These are phyloP conservation scores for Noctilio leporinus DNA, from an alignment of 2,113 vertebrate species.

Conservation along the genomic window DNA sequence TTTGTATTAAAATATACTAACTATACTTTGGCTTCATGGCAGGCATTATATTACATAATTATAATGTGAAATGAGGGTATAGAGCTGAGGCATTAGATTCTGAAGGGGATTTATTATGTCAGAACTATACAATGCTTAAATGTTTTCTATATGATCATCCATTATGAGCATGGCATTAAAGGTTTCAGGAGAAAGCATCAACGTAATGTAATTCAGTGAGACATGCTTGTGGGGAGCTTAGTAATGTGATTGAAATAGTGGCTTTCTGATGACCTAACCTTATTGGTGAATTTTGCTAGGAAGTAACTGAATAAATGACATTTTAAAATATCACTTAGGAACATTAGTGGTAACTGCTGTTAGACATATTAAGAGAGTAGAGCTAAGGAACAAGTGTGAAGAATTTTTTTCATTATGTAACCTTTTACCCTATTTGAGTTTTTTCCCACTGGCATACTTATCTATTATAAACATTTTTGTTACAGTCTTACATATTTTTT, in stretches of 20 bases:
- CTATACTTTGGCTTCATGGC: background rate
- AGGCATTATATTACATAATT: background rate
- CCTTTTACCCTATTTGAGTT: background rate
- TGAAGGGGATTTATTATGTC: background rate
- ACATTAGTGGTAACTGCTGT: no score
- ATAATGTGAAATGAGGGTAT: background rate
- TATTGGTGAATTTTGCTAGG: background rate
- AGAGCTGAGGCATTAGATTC: background rate
- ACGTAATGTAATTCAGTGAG: background rate
- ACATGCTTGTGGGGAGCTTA: background rate
- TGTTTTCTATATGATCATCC: background rate
- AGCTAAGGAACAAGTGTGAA: background rate
- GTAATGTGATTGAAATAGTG: background rate
- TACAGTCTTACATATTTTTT: background rate
- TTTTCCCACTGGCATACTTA: background rate
- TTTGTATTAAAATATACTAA: background rate
- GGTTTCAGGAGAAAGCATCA: background rate
- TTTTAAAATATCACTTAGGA: background rate
- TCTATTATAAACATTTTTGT: background rate
- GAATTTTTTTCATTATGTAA: background rate
- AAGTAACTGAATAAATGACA: slow-evolving; percentile 15
- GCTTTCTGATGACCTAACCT: background rate
- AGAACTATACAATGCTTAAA: background rate
- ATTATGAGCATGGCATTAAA: background rate
- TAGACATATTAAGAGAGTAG: no score